phyloP scores from a whole-genome alignment of 2,888 invertebrate species.

The Leptogaster cylindrica region DNA sequence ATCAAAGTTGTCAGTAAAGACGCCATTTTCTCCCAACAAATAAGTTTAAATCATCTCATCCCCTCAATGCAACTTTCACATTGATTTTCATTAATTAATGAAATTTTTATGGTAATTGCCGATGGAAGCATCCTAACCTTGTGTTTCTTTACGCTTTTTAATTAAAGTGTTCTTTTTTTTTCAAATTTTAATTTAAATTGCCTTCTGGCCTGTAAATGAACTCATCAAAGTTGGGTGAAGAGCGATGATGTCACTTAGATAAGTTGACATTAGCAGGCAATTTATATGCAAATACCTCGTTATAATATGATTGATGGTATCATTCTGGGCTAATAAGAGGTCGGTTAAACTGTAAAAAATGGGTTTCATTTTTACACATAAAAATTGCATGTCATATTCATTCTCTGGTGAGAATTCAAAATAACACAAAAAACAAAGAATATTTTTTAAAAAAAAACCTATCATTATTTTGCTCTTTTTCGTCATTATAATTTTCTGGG shows the following conservation, averaged over 20 bases:
- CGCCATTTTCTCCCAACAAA: no score
- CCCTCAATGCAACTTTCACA: conserved; percentile 3
- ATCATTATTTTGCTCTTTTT: neutral
- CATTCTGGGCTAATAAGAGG: conserved; percentile 51
- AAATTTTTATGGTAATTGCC: conserved; percentile 11
- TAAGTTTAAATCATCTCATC: no score
- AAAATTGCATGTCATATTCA: conserved; percentile 41
- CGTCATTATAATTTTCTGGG: neutral
- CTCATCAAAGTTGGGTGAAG: conserved; percentile 43
- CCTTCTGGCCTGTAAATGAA: conserved; percentile 8
- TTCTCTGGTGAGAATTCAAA: conserved; percentile 4
- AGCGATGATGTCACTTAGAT: conserved; percentile 59
- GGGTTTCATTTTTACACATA: conserved; percentile 26
- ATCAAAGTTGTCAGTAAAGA: no score
- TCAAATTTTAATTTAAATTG: conserved; percentile 9
- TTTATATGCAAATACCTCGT: conserved; percentile 61
- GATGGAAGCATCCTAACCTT: neutral
- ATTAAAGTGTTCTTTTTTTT: neutral
- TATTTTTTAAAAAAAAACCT: neutral
- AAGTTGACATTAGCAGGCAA: conserved; percentile 62
- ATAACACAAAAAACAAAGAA: neutral
- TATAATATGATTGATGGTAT: conserved; percentile 58
- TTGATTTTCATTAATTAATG: conserved; percentile 12
- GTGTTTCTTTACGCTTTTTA: neutral
- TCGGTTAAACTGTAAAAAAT: conserved; percentile 11